A percentile compares a stretch with the other conserved stretches of the same genome.
Evolutionary conservation across 2,888 invertebrate species (phyloP).

Genomic region (Lamproptera curius): DNA sequence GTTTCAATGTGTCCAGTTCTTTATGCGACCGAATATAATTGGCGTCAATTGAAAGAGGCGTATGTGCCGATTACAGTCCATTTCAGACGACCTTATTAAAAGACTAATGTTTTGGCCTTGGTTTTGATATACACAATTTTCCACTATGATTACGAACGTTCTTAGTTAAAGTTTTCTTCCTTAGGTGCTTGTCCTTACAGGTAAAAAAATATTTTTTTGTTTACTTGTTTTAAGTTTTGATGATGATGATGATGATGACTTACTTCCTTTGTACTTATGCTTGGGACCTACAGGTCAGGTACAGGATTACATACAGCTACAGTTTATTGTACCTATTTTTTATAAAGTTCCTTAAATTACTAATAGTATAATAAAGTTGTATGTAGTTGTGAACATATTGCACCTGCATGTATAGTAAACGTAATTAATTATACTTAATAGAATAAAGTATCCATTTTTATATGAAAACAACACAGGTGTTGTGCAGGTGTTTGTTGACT

Average conservation of each 20-base stretch:
- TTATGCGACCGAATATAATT: slow-evolving; percentile 47
- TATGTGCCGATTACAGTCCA: slow-evolving; percentile 45
- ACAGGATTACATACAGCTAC: no score
- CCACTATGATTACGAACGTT: background rate
- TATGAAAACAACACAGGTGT: background rate
- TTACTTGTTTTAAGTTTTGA: background rate
- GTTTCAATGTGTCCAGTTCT: slow-evolving; percentile 21
- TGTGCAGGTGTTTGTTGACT: background rate
- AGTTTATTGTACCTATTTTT: no score
- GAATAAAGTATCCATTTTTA: background rate
- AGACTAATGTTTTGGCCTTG: slow-evolving; percentile 1
- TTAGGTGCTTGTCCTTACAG: background rate
- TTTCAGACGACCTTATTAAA: slow-evolving; percentile 34
- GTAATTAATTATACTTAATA: no score
- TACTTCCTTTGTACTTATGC: background rate
- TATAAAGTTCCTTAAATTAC: no score
- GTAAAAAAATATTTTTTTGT: background rate
- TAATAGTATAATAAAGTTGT: no score
- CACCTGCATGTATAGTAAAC: no score
- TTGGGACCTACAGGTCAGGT: background rate
- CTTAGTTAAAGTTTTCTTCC: background rate
- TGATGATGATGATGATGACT: background rate
- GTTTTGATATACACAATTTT: background rate
- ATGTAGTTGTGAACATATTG: no score
- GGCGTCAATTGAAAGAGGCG: slow-evolving; percentile 51